These are phyloP conservation scores for Sphenopsis melanotis DNA, from an alignment of 2,797 vertebrate genomes.

Conservation along the genomic window DNA sequence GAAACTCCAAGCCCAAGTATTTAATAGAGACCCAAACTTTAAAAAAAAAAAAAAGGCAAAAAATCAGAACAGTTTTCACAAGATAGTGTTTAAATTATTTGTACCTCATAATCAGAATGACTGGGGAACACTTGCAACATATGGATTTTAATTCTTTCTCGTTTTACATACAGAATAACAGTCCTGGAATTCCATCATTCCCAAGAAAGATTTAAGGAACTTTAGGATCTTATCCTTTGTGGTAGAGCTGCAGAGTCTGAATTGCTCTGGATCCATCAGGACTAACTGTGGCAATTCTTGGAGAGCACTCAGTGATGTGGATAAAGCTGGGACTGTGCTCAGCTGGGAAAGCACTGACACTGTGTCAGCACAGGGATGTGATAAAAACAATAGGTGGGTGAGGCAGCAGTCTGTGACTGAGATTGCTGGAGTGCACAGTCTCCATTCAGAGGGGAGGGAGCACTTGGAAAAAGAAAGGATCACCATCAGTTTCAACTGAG, in stretches of 20 bases:
- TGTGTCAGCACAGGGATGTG: neutral
- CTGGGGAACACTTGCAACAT: neutral
- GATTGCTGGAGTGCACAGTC: neutral
- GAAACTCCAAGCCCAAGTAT: neutral
- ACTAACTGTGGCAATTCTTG: neutral
- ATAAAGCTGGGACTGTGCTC: neutral
- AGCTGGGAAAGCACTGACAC: neutral
- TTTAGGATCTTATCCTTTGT: neutral
- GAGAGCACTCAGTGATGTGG: neutral
- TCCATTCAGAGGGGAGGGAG: neutral
- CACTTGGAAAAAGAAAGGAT: neutral
- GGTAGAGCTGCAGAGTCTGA: neutral
- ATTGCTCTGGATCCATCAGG: neutral
- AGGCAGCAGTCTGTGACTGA: neutral
- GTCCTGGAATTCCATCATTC: neutral
- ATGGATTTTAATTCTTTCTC: neutral
- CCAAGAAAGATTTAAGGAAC: neutral
- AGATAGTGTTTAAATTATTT: neutral
- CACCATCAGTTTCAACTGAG: neutral
- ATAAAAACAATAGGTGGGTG: neutral
- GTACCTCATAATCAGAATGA: neutral
- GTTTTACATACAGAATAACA: neutral
- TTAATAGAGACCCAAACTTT: neutral
- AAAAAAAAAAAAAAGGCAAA: neutral
- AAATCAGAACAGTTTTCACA: neutral